Conservation (phyloP, 1,140 invertebrate species). For the Liolophura sinensis region DNA sequence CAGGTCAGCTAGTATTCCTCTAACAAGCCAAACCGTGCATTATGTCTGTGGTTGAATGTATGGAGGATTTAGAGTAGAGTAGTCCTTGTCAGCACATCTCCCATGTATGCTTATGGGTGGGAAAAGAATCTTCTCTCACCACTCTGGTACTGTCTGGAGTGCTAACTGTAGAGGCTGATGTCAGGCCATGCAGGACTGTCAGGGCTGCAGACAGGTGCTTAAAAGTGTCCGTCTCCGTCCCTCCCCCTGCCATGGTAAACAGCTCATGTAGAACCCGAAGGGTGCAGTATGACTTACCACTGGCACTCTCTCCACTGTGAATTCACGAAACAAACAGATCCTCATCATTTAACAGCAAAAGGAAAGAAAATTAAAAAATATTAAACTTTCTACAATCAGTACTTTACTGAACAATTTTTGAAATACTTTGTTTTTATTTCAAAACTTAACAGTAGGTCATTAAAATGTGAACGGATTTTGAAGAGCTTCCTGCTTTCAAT, state of each 20-base stretch:
- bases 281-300: constrained; percentile 92
- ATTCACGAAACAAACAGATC: neutral
- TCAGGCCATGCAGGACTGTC: constrained; percentile 87
- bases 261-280: constrained; percentile 88
- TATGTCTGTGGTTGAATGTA: no score
- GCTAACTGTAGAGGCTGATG: constrained; percentile 84
- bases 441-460: no score
- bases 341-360: neutral
- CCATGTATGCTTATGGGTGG: neutral
- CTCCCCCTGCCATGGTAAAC: constrained; percentile 86
- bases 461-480: no score
- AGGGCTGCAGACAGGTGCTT: constrained; percentile 93
- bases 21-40: no score
- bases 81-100: neutral
- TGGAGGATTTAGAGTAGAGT: no score
- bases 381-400: neutral
- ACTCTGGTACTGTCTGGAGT: constrained; percentile 94
- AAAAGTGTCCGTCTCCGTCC: constrained; percentile 93
- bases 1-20: no score
- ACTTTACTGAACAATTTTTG: neutral
- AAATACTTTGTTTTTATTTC: neutral
- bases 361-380: neutral
- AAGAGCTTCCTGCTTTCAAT: no score
- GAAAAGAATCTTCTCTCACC: constrained; percentile 65
- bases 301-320: constrained; percentile 80